Evolutionary conservation across 2,888 invertebrate species (phyloP).

Genomic region (Platynereis dumerilii): DNA sequence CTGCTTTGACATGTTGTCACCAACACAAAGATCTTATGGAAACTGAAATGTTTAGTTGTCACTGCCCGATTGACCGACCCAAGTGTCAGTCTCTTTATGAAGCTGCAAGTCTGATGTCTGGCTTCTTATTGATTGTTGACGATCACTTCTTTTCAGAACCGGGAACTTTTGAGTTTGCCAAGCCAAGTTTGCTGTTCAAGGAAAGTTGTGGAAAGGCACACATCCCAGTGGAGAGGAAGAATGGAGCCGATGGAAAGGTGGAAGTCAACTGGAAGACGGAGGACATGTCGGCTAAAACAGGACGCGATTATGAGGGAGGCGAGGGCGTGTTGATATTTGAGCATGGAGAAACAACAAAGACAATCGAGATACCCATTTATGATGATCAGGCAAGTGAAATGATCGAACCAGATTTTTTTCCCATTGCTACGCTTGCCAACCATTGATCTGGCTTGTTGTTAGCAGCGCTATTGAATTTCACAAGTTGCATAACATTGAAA

Average conservation of each 20-base stretch:
- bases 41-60: no score
- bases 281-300: slow-evolving; percentile 68
- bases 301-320: slow-evolving; percentile 67
- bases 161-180: slow-evolving; percentile 67
- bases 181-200: slow-evolving; percentile 68
- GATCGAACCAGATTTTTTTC: neutral
- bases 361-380: slow-evolving; percentile 67
- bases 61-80: no score
- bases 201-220: slow-evolving; percentile 67
- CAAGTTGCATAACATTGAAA: neutral
- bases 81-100: no score
- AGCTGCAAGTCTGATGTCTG: no score
- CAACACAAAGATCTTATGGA: neutral
- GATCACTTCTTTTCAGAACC: slow-evolving; percentile 63
- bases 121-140: no score
- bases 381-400: slow-evolving; percentile 62
- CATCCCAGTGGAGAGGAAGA: slow-evolving; percentile 65
- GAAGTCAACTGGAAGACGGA: slow-evolving; percentile 67
- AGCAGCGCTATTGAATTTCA: neutral
- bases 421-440: neutral
- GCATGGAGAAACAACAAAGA: slow-evolving; percentile 66
- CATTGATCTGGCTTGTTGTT: neutral
- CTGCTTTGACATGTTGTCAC: neutral
- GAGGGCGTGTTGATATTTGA: slow-evolving; percentile 64
- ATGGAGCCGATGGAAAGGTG: slow-evolving; percentile 68